A percentile compares a stretch with the other conserved stretches of the same genome.
Conservation (phyloP, 2,113 vertebrate species). For the Murina feae region DNA sequence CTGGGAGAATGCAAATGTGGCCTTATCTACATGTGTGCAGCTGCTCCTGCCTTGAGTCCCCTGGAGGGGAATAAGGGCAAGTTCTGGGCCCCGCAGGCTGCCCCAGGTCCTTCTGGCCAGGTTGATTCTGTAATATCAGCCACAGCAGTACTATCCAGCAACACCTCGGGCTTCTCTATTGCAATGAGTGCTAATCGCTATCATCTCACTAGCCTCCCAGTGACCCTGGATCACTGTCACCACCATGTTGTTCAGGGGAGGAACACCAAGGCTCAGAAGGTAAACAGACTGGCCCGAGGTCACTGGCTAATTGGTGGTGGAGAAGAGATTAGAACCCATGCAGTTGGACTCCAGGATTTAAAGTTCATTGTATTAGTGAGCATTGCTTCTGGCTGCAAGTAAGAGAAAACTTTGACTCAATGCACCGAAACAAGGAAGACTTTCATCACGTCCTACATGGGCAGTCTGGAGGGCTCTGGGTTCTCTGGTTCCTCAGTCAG, state of each 20-base stretch:
- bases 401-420: neutral
- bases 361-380: neutral
- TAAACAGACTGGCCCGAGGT: neutral
- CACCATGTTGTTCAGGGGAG: neutral
- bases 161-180: neutral
- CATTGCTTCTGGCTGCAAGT: neutral
- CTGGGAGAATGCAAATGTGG: conserved; percentile 57
- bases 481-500: neutral
- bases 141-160: neutral
- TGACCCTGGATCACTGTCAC: neutral
- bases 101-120: neutral
- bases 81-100: neutral
- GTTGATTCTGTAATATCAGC: neutral
- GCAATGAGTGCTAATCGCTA: neutral
- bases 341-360: neutral
- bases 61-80: neutral
- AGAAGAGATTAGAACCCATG: neutral
- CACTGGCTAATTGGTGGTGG: neutral
- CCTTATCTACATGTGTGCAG: conserved; percentile 54
- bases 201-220: neutral
- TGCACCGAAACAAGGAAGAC: neutral
- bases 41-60: neutral
- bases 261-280: neutral
- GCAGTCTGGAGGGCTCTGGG: neutral
- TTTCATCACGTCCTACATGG: neutral